These are phyloP conservation scores for Ianthella basta DNA, from an alignment of 37 sponge, comb jelly and placozoan genomes.

Conservation along the genomic window DNA sequence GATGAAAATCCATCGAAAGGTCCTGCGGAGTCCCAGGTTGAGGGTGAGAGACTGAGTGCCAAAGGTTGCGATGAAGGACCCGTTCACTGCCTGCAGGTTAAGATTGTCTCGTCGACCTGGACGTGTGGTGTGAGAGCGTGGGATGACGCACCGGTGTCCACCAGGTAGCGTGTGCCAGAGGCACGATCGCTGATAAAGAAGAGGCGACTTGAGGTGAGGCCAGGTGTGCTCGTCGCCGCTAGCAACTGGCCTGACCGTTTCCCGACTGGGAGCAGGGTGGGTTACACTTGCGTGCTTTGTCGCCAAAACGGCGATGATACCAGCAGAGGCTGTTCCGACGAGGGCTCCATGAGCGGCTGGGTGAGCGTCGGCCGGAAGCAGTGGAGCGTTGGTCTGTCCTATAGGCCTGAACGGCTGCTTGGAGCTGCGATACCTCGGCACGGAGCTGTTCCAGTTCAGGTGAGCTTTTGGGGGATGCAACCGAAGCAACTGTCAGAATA, in stretches of 20 bases:
- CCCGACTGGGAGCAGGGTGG: constrained; percentile 49
- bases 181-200: constrained; percentile 46
- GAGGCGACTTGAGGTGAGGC: constrained; percentile 65
- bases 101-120: no score
- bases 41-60: constrained; percentile 48
- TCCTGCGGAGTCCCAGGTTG: constrained; percentile 64
- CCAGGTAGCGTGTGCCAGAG: constrained; percentile 40
- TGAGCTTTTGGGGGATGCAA: neutral
- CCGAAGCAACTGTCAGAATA: neutral
- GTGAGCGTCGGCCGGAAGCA: neutral
- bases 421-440: neutral
- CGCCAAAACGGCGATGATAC: constrained; percentile 57
- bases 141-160: constrained; percentile 51
- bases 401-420: neutral
- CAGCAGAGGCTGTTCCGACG: constrained; percentile 28
- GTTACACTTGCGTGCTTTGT: constrained; percentile 50
- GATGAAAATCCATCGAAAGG: constrained; percentile 60
- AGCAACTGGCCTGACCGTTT: constrained; percentile 66
- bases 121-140: neutral
- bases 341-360: neutral
- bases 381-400: no score
- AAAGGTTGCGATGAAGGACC: constrained; percentile 34
- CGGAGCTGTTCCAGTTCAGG: neutral
- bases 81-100: constrained; percentile 42
- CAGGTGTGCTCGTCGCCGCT: constrained; percentile 60